phyloP scores from a whole-genome alignment of 2,113 vertebrate genomes.

The Eptesicus fuscus region DNA sequence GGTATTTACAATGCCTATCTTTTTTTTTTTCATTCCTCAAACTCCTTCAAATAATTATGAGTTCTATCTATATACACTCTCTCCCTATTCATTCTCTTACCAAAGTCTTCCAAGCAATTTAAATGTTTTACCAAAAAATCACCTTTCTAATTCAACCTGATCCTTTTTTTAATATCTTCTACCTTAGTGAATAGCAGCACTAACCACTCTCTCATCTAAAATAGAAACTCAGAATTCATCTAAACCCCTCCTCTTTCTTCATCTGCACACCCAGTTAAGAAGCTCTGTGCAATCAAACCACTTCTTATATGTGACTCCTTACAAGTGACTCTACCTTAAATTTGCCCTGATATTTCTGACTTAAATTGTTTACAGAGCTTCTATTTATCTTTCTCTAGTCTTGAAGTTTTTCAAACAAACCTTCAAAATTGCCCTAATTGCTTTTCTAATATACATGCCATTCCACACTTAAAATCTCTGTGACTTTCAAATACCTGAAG shows the following conservation, averaged over 20 bases:
- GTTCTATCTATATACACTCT: background rate
- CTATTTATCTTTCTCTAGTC: background rate
- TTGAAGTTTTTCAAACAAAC: background rate
- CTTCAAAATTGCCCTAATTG: background rate
- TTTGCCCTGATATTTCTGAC: background rate
- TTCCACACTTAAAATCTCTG: background rate
- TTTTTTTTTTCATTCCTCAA: background rate
- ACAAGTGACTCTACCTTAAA: background rate
- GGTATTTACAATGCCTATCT: background rate
- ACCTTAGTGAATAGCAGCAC: background rate
- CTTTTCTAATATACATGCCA: background rate
- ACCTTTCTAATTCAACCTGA: background rate
- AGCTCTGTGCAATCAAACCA: background rate
- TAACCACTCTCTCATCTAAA: background rate
- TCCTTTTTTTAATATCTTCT: background rate
- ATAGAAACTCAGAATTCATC: background rate
- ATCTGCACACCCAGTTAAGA: background rate
- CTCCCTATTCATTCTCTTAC: background rate
- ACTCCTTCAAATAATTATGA: background rate
- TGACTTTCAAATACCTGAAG: background rate
- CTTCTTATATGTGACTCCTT: background rate
- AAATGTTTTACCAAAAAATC: background rate
- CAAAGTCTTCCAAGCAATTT: background rate
- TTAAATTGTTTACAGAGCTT: background rate
- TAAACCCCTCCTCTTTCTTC: no score